Conservation (phyloP, 2,888 invertebrate genomes). For the Crematogaster levior region DNA sequence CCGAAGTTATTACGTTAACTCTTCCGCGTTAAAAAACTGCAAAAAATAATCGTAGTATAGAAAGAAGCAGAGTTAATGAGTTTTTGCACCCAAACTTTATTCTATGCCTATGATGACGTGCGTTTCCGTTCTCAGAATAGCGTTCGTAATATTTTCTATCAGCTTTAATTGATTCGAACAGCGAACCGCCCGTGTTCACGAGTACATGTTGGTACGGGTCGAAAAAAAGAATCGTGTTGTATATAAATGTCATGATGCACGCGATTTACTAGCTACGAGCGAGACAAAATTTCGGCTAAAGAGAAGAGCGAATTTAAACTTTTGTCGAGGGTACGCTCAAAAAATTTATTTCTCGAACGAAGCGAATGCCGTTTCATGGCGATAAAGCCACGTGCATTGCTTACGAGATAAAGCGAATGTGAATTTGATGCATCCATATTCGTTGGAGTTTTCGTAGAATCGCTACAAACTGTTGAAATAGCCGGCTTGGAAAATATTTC, state of each 20-base stretch:
- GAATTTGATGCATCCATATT: slow-evolving; percentile 48
- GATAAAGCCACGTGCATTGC: slow-evolving; percentile 42
- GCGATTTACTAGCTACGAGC: slow-evolving; percentile 23
- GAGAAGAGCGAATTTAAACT: slow-evolving; percentile 21
- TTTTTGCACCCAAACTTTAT: background rate
- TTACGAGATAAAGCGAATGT: slow-evolving; percentile 47
- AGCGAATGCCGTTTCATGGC: slow-evolving; percentile 10
- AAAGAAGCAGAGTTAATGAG: slow-evolving; percentile 7
- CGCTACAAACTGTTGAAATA: slow-evolving; percentile 47
- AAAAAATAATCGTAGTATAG: slow-evolving; percentile 3
- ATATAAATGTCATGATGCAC: background rate
- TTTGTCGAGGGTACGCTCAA: slow-evolving; percentile 25
- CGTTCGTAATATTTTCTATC: slow-evolving; percentile 10
- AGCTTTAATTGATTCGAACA: slow-evolving; percentile 18
- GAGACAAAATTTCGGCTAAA: slow-evolving; percentile 17
- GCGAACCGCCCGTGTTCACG: background rate
- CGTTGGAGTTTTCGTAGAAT: slow-evolving; percentile 49
- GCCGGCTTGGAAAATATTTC: slow-evolving; percentile 49
- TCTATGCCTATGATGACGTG: background rate
- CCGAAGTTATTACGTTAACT: slow-evolving; percentile 22
- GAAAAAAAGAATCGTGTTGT: slow-evolving; percentile 26
- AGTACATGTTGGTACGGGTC: too few species aligned
- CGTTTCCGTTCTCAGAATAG: background rate
- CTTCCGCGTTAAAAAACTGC: slow-evolving; percentile 15
- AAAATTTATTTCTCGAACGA: slow-evolving; percentile 29